These are phyloP conservation scores for Dorcus parallelipipedus DNA, from an alignment of 2,888 invertebrate genomes.

Conservation along the genomic window DNA sequence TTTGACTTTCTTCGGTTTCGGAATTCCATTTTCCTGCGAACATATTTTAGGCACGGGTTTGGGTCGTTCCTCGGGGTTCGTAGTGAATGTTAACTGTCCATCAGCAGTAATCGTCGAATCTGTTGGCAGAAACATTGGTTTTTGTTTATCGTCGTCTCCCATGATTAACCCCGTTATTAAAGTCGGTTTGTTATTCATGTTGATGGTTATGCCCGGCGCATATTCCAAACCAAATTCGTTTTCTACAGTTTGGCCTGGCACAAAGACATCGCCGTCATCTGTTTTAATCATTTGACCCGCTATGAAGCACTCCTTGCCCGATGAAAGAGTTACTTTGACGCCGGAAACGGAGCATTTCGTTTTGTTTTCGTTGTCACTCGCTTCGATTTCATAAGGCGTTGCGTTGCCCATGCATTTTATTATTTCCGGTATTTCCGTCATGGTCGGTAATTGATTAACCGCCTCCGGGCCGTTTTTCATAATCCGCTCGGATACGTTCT, in stretches of 20 bases:
- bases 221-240: constrained; percentile 67
- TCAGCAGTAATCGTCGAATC: constrained; percentile 60
- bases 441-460: constrained; percentile 57
- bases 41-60: constrained; percentile 31
- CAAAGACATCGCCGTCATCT: constrained; percentile 66
- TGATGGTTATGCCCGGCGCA: constrained; percentile 70
- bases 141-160: constrained; percentile 55
- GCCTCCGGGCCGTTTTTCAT: constrained; percentile 51
- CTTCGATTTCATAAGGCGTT: constrained; percentile 56
- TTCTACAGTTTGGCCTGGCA: constrained; percentile 72
- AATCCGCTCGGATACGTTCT: constrained; percentile 60
- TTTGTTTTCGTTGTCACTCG: constrained; percentile 13
- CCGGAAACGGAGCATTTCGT: constrained; percentile 37
- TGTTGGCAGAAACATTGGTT: constrained; percentile 67
- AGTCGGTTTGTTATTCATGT: constrained; percentile 64
- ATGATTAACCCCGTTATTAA: constrained; percentile 73
- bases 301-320: constrained; percentile 67
- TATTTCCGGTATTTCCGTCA: constrained; percentile 62
- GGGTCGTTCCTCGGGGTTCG: constrained; percentile 42
- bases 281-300: constrained; percentile 71
- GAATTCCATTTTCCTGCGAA: background rate
- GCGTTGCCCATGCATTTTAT: constrained; percentile 61
- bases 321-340: constrained; percentile 53
- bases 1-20: constrained; percentile 22
- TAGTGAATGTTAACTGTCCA: constrained; percentile 46